Evolutionary conservation across 2,888 invertebrate species (phyloP).

Genomic region (Mesorhabditis spiculigera): DNA sequence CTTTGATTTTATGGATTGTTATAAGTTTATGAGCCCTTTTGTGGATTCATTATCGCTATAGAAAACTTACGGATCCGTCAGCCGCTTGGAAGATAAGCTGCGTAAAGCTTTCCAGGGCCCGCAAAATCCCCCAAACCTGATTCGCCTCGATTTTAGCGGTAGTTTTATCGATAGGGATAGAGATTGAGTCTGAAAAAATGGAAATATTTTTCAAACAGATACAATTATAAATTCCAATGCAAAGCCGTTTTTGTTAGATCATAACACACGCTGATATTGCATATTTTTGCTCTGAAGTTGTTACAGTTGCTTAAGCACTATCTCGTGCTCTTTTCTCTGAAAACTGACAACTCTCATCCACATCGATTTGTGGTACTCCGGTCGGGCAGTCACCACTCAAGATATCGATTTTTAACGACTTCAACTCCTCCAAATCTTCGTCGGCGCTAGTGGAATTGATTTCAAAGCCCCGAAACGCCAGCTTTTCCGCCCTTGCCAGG

Average conservation of each 20-base stretch:
- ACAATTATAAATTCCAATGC: too few species aligned
- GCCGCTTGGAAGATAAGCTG: constrained; percentile 65
- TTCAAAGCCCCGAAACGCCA: constrained; percentile 14
- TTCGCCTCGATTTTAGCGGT: constrained; percentile 26
- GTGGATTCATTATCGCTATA: too few species aligned
- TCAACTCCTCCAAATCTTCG: too few species aligned
- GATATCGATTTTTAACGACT: background rate
- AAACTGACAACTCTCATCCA: constrained; percentile 18
- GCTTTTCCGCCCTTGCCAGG: constrained; percentile 10
- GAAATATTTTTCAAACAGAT: too few species aligned
- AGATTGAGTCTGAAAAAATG: constrained; percentile 7
- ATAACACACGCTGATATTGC: background rate
- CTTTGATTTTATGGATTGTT: too few species aligned
- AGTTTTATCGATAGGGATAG: constrained; percentile 12
- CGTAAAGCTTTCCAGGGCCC: constrained; percentile 81
- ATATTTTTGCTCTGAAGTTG: too few species aligned
- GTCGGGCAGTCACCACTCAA: constrained; percentile 9
- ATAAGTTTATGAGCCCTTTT: too few species aligned
- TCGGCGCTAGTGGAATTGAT: background rate
- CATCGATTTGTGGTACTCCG: constrained; percentile 16
- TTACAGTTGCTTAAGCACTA: too few species aligned
- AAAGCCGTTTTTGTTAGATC: background rate
- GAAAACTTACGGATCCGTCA: background rate
- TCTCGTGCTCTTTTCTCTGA: too few species aligned
- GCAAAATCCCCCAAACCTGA: constrained; percentile 60